Conservation (phyloP, 2,113 vertebrate species). For the Peromyscus leucopus region DNA sequence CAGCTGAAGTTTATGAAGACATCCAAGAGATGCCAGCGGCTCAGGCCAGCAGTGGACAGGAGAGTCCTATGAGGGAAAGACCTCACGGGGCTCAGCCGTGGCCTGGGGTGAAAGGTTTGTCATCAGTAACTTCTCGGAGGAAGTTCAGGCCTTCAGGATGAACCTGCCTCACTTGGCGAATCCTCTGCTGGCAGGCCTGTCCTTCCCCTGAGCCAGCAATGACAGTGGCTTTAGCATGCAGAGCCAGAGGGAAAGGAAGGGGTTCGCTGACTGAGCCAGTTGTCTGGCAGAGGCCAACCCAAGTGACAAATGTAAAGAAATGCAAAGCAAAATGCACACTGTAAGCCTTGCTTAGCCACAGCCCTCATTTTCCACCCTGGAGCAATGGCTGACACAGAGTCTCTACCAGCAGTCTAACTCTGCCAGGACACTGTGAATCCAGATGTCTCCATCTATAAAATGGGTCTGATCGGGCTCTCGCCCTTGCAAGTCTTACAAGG, state of each 20-base stretch:
- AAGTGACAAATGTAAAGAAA: neutral
- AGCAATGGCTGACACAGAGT: neutral
- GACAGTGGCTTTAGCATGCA: neutral
- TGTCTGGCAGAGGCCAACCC: neutral
- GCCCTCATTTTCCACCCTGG: neutral
- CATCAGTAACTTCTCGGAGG: constrained; percentile 16
- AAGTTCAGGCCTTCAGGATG: neutral
- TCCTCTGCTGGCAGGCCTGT: neutral
- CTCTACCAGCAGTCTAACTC: neutral
- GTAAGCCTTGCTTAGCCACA: neutral
- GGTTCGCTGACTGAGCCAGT: neutral
- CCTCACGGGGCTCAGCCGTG: neutral
- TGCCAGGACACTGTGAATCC: neutral
- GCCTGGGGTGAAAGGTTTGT: neutral
- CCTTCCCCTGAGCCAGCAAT: neutral
- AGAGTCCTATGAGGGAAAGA: neutral
- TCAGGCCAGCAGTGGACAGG: neutral
- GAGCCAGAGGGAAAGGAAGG: neutral
- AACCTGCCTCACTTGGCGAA: neutral
- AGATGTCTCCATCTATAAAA: neutral
- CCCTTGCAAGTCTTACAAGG: neutral
- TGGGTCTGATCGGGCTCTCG: neutral
- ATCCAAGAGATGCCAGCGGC: neutral
- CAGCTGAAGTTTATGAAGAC: neutral
- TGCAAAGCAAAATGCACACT: neutral